Conservation (phyloP, 2,888 invertebrate genomes). For the Acrocyrtus sp. region DNA sequence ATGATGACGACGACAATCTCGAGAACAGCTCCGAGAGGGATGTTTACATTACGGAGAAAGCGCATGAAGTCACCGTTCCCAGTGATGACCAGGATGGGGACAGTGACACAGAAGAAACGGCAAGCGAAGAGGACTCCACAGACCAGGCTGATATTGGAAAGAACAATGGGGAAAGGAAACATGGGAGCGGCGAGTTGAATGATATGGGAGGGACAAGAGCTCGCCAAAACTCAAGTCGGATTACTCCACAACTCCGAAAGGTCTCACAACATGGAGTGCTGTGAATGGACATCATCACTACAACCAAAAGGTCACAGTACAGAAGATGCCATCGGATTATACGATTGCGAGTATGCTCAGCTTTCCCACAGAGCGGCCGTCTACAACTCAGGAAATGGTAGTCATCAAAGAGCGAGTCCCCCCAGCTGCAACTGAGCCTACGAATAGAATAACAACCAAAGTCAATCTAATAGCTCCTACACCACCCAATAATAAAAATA, state of each 20-base stretch:
- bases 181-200: slow-evolving; percentile 36
- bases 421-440: slow-evolving; percentile 45
- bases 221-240: slow-evolving; percentile 48
- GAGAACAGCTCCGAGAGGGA: slow-evolving; percentile 62
- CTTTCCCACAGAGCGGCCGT: slow-evolving; percentile 48
- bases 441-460: slow-evolving; percentile 30
- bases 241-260: slow-evolving; percentile 60
- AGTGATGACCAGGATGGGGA: slow-evolving; percentile 42
- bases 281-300: slow-evolving; percentile 43
- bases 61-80: slow-evolving; percentile 32
- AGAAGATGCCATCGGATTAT: slow-evolving; percentile 54
- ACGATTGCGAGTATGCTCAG: slow-evolving; percentile 54
- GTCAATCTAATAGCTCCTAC: slow-evolving; percentile 19
- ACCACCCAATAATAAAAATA: slow-evolving; percentile 9
- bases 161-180: slow-evolving; percentile 35
- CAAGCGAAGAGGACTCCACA: slow-evolving; percentile 49
- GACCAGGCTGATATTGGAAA: slow-evolving; percentile 30
- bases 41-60: slow-evolving; percentile 54
- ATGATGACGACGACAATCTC: slow-evolving; percentile 51
- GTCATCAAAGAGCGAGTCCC: slow-evolving; percentile 43
- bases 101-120: slow-evolving; percentile 49
- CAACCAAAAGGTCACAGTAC: slow-evolving; percentile 52
- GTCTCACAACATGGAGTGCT: slow-evolving; percentile 62
- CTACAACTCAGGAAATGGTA: slow-evolving; percentile 50
- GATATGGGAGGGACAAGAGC: slow-evolving; percentile 24